phyloP scores from a whole-genome alignment of 2,888 invertebrate species.

The Drosophila atroscutellata region DNA sequence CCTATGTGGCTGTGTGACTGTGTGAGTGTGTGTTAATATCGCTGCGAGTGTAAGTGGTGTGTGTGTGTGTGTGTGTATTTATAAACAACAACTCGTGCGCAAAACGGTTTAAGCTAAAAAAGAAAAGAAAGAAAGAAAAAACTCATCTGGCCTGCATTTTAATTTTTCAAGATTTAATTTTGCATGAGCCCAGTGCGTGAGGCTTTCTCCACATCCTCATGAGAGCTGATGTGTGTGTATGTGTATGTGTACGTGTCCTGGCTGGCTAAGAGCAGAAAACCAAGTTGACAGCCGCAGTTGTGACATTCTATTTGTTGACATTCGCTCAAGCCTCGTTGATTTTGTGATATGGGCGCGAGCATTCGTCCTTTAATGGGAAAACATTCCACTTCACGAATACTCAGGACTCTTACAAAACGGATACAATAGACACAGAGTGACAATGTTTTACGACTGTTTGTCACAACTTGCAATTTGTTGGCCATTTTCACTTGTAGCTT shows the following conservation, averaged over 20 bases:
- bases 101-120: slow-evolving; percentile 54
- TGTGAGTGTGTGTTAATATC: slow-evolving; percentile 6
- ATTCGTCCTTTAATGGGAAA: slow-evolving; percentile 23
- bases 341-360: slow-evolving; percentile 53
- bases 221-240: slow-evolving; percentile 13
- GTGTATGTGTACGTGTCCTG: slow-evolving; percentile 8
- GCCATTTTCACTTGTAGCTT: slow-evolving; percentile 26
- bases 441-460: slow-evolving; percentile 56
- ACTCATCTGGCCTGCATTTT: slow-evolving; percentile 73
- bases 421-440: background rate
- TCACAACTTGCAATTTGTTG: slow-evolving; percentile 45
- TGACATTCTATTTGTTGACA: slow-evolving; percentile 68
- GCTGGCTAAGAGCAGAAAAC: slow-evolving; percentile 9
- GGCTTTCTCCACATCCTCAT: slow-evolving; percentile 14
- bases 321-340: slow-evolving; percentile 63
- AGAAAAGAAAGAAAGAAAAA: slow-evolving; percentile 18
- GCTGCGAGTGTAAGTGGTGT: slow-evolving; percentile 3
- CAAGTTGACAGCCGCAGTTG: slow-evolving; percentile 53
- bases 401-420: background rate
- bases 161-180: slow-evolving; percentile 78
- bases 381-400: slow-evolving; percentile 20
- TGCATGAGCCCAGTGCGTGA: slow-evolving; percentile 65
- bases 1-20: slow-evolving; percentile 8
- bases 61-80: slow-evolving; percentile 51
- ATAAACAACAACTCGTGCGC: slow-evolving; percentile 58